Evolutionary conservation across 1,140 invertebrate genomes (phyloP).

Genomic region (Scylla paramamosain): DNA sequence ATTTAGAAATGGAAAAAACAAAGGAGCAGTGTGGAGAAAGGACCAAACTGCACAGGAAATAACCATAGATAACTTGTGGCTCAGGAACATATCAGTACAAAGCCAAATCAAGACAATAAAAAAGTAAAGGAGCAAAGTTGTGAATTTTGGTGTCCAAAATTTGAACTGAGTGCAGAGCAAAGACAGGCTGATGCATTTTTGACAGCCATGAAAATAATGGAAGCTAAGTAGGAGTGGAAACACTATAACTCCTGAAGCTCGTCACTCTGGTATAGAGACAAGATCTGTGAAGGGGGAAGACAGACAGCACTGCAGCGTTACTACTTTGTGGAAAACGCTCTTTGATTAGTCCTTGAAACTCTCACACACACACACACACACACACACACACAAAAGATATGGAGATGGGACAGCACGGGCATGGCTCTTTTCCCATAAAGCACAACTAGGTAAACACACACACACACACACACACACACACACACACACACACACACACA

Average conservation of each 20-base stretch:
- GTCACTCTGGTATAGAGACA: not conserved
- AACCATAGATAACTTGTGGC: not conserved
- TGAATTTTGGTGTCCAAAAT: not conserved
- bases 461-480: too few relatives aligned
- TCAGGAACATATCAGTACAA: not conserved
- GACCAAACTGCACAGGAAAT: not conserved
- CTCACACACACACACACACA: too few relatives aligned
- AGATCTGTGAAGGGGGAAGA: too few relatives aligned
- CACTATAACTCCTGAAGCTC: not conserved
- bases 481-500: too few relatives aligned
- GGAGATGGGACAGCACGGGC: too few relatives aligned
- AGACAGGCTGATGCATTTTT: not conserved
- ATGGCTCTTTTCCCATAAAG: too few relatives aligned
- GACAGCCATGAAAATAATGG: not conserved
- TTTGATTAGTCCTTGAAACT: too few relatives aligned
- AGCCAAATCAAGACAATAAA: conserved; percentile 1
- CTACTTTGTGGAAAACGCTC: too few relatives aligned
- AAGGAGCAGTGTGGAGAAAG: not conserved
- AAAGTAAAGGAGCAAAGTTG: not conserved
- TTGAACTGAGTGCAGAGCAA: not conserved
- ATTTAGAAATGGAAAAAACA: not conserved
- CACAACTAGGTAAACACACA: too few relatives aligned
- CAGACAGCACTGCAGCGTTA: too few relatives aligned
- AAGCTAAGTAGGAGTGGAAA: not conserved
- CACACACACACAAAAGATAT: too few relatives aligned